phyloP scores from a whole-genome alignment of 1,140 invertebrate species.

The Nylanderia fulva region DNA sequence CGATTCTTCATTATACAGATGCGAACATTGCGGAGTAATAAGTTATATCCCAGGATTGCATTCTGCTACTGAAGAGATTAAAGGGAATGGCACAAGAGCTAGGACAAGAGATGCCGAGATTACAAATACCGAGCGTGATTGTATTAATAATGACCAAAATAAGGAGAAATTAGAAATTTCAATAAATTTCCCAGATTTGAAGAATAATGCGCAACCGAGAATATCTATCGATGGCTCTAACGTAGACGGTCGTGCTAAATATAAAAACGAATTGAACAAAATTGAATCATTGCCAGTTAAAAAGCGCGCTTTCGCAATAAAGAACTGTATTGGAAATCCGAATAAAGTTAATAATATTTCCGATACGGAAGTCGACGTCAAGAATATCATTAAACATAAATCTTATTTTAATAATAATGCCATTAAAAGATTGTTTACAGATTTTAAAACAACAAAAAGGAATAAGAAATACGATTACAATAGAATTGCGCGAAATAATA shows the following conservation, averaged over 20 bases:
- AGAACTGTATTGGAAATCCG: no score
- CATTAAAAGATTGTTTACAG: background rate
- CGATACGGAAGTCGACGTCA: background rate
- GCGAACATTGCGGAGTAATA: constrained; percentile 70
- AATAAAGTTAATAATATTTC: background rate
- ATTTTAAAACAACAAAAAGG: background rate
- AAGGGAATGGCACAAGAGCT: background rate
- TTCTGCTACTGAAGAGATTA: background rate
- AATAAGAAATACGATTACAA: background rate
- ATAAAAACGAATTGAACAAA: background rate
- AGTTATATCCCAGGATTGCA: constrained; percentile 33
- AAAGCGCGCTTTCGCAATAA: background rate
- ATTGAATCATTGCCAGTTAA: background rate
- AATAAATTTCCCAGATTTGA: background rate
- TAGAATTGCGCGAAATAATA: background rate
- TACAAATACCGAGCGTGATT: constrained; percentile 38
- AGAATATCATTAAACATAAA: background rate
- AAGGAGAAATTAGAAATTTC: constrained; percentile 6
- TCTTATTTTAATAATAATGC: background rate
- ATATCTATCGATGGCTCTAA: background rate
- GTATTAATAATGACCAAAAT: background rate
- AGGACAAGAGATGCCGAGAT: background rate
- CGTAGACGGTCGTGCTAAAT: background rate
- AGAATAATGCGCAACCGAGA: background rate
- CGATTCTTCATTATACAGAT: constrained; percentile 64